A percentile compares a stretch with the other conserved stretches of the same genome.
Conservation (phyloP, 2,888 invertebrate species). For the Ochlodes sylvanus region DNA sequence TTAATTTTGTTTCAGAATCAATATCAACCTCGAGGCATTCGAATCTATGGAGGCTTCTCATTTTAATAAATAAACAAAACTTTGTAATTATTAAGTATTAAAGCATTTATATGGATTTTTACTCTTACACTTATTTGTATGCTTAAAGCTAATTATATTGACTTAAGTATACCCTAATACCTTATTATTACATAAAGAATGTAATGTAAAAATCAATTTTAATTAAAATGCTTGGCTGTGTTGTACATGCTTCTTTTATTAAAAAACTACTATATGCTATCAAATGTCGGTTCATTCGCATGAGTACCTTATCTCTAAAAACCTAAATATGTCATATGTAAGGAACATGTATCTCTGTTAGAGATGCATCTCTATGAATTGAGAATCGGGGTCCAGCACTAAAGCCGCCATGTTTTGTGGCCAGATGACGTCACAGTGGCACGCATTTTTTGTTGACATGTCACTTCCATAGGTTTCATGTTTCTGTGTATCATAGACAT, state of each 20-base stretch:
- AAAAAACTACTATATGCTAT: background rate
- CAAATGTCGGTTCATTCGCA: no score
- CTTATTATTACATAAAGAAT: background rate
- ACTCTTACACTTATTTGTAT: conserved; percentile 13
- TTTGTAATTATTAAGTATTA: conserved; percentile 7
- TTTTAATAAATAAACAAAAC: conserved; percentile 78
- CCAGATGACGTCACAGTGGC: no score
- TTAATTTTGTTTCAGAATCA: conserved; percentile 79
- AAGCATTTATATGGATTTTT: conserved; percentile 30
- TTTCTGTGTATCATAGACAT: no score
- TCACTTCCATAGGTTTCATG: no score
- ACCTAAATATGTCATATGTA: no score
- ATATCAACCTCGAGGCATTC: conserved; percentile 83
- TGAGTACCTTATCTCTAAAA: no score
- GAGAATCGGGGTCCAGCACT: no score
- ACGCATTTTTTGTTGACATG: no score
- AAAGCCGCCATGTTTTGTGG: no score
- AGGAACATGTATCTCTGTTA: no score
- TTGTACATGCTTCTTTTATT: conserved; percentile 45
- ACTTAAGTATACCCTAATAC: conserved; percentile 6
- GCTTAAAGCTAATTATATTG: background rate
- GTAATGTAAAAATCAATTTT: conserved; percentile 18
- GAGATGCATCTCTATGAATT: no score
- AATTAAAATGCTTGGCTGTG: conserved; percentile 63
- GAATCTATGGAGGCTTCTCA: conserved; percentile 87